A percentile compares a stretch with the other conserved stretches of the same genome.
Conservation (phyloP, 2,888 invertebrate species). For the Silvanus unidentatus region DNA sequence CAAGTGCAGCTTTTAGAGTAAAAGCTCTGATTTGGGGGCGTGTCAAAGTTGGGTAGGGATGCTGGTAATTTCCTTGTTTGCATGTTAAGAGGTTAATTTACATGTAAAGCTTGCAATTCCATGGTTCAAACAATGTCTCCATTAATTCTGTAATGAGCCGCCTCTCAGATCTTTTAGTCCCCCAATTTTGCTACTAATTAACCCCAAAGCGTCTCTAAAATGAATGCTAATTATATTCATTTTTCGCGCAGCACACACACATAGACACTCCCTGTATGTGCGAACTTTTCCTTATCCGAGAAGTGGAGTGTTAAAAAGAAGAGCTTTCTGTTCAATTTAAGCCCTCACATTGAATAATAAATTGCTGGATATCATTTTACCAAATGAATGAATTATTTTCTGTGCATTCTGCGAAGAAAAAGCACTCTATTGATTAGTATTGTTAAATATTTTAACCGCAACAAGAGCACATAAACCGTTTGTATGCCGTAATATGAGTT, state of each 20-base stretch:
- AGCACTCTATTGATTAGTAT: conserved; percentile 5
- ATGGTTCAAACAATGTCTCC: conserved; percentile 45
- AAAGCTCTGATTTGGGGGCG: conserved; percentile 19
- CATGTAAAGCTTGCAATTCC: conserved; percentile 43
- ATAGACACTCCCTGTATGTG: too few relatives aligned
- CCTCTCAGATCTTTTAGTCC: conserved; percentile 23
- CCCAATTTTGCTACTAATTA: conserved; percentile 32
- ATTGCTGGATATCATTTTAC: too few relatives aligned
- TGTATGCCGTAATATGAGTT: conserved; percentile 16
- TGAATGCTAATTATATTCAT: conserved; percentile 25
- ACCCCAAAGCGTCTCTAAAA: conserved; percentile 28
- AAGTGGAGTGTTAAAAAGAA: too few relatives aligned
- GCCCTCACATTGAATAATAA: too few relatives aligned
- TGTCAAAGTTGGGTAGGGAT: conserved; percentile 28
- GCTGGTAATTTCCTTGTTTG: conserved; percentile 45
- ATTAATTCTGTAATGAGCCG: conserved; percentile 44
- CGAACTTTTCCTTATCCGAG: too few relatives aligned
- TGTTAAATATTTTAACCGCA: conserved; percentile 17
- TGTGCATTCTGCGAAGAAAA: conserved; percentile 1
- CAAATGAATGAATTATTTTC: neutral
- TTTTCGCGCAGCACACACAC: too few relatives aligned
- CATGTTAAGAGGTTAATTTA: conserved; percentile 47
- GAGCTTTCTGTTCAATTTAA: too few relatives aligned
- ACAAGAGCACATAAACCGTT: conserved; percentile 11
- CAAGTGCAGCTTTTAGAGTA: too few relatives aligned